Evolutionary conservation across 1,140 invertebrate species (phyloP).

Genomic region (Drosophila chauvacae): DNA sequence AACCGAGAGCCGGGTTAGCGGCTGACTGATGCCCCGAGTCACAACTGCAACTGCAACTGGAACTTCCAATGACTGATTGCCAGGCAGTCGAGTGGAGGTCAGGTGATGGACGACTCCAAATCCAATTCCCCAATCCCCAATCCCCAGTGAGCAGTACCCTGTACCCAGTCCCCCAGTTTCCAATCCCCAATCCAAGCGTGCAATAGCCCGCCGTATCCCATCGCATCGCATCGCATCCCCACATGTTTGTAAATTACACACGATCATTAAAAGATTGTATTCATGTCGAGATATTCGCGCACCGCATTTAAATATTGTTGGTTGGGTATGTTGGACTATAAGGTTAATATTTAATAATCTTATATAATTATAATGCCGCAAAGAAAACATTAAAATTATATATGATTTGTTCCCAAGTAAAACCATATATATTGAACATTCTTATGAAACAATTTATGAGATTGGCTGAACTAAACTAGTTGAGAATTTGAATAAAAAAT

Average conservation of each 20-base stretch:
- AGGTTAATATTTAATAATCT: neutral
- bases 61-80: conserved; percentile 68
- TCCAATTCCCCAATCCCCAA: conserved; percentile 7
- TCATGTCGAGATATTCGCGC: conserved; percentile 76
- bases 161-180: neutral
- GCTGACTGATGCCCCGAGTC: conserved; percentile 73
- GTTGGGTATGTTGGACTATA: neutral
- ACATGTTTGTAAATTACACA: conserved; percentile 80
- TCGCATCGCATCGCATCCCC: conserved; percentile 42
- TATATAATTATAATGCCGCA: neutral
- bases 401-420: neutral
- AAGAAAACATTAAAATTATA: neutral
- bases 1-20: conserved; percentile 66
- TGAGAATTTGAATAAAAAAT: no score
- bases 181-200: conserved; percentile 6
- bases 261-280: conserved; percentile 83
- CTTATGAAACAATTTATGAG: neutral
- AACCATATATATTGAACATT: neutral
- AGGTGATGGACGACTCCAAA: conserved; percentile 67
- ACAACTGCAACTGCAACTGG: conserved; percentile 38
- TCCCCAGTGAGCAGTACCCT: neutral
- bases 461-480: no score
- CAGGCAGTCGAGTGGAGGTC: conserved; percentile 65
- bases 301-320: neutral
- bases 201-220: conserved; percentile 6